Conservation (phyloP, 2,113 vertebrate genomes). For the Macquaria ambigua region DNA sequence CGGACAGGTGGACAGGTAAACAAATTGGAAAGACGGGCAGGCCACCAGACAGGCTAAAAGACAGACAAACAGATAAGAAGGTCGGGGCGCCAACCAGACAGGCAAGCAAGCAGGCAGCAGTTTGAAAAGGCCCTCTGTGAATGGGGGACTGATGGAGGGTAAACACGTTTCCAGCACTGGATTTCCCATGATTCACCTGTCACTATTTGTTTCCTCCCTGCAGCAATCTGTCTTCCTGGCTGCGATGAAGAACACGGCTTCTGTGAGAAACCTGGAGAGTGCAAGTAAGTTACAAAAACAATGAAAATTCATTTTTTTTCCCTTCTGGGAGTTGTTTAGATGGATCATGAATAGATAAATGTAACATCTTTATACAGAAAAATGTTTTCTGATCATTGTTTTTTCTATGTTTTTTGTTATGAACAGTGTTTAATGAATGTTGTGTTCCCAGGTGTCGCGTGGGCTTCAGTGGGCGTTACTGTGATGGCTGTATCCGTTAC, state of each 20-base stretch:
- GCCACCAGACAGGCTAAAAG: conserved; percentile 12
- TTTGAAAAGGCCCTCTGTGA: conserved; percentile 56
- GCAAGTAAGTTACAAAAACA: conserved; percentile 91
- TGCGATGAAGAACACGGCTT: conserved; percentile 96
- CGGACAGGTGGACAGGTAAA: conserved; percentile 26
- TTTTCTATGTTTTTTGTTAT: background rate
- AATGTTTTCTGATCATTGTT: background rate
- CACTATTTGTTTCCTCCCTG: conserved; percentile 62
- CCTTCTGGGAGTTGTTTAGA: background rate
- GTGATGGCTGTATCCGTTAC: conserved; percentile 97
- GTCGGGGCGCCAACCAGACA: background rate
- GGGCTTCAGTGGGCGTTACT: conserved; percentile 97
- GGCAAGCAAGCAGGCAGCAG: background rate
- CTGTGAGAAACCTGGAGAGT: conserved; percentile 97
- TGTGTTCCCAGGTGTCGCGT: conserved; percentile 91
- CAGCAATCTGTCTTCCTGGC: conserved; percentile 96
- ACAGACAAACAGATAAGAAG: conserved; percentile 32
- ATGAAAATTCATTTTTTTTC: background rate
- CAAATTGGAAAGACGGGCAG: background rate
- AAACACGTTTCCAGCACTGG: conserved; percentile 32
- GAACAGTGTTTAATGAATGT: conserved; percentile 20
- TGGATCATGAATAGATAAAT: background rate
- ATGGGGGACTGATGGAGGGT: conserved; percentile 45
- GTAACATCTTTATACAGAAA: background rate
- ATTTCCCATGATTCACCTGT: conserved; percentile 53